These are phyloP conservation scores for Andrena camellia DNA, from an alignment of 2,888 invertebrate species.

Conservation along the genomic window DNA sequence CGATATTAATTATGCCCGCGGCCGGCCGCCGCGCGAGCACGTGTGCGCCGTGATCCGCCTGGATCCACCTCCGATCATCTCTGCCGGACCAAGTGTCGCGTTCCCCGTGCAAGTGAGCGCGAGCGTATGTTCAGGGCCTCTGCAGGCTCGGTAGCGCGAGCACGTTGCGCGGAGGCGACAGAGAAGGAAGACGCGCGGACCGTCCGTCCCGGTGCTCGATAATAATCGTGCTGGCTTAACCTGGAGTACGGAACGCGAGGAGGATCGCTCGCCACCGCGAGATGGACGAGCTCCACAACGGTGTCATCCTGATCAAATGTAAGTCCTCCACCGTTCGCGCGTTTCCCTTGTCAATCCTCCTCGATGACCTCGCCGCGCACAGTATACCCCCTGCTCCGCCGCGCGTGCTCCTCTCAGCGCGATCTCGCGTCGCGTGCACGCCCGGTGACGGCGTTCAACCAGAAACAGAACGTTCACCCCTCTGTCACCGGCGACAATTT, in stretches of 20 bases:
- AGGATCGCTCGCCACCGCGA: slow-evolving; percentile 69
- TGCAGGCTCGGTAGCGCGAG: slow-evolving; percentile 1
- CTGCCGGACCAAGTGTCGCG: not conserved
- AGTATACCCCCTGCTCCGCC: not conserved
- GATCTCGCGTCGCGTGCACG: slow-evolving; percentile 16
- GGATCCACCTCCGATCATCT: not conserved
- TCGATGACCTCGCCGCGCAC: not conserved
- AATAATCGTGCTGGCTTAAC: slow-evolving; percentile 40
- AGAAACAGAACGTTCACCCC: slow-evolving; percentile 59
- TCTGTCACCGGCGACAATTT: slow-evolving; percentile 20
- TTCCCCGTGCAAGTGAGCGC: not conserved
- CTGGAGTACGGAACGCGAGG: slow-evolving; percentile 53
- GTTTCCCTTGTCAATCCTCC: slow-evolving; percentile 28
- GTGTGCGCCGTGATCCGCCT: slow-evolving; percentile 53
- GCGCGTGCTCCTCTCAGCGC: not conserved
- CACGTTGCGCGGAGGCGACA: slow-evolving; percentile 40
- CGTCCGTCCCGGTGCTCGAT: slow-evolving; percentile 21
- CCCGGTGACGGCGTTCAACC: slow-evolving; percentile 47
- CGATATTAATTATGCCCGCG: slow-evolving; percentile 69
- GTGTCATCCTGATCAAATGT: slow-evolving; percentile 91
- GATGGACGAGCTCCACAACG: slow-evolving; percentile 90
- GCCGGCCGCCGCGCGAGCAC: slow-evolving; percentile 56
- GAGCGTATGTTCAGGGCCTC: slow-evolving; percentile 3
- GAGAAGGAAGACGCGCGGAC: not conserved
- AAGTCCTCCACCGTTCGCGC: slow-evolving; percentile 84